These are phyloP conservation scores for Serinus canaria DNA, from an alignment of 2,113 vertebrate genomes.

Conservation along the genomic window DNA sequence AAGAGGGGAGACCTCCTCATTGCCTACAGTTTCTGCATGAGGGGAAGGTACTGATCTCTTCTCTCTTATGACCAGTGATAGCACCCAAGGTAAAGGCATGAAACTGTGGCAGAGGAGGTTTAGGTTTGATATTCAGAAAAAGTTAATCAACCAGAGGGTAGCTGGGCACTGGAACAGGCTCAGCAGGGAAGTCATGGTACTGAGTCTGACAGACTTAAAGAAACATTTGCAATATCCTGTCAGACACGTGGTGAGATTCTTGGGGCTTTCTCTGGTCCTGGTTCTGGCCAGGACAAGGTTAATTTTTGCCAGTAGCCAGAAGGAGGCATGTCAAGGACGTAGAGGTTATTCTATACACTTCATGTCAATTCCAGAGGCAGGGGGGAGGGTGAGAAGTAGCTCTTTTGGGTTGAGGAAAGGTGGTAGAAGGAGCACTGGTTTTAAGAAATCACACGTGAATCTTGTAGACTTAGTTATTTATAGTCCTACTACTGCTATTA, in stretches of 20 bases:
- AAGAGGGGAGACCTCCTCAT: background rate
- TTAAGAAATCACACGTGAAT: background rate
- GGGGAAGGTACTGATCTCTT: background rate
- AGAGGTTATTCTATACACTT: background rate
- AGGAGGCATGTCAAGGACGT: background rate
- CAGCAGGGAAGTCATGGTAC: background rate
- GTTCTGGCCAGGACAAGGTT: background rate
- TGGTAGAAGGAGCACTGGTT: background rate
- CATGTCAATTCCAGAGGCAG: background rate
- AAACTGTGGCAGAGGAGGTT: background rate
- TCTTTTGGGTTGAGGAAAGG: background rate
- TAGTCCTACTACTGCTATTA: background rate
- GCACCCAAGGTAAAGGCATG: background rate
- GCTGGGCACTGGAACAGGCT: background rate
- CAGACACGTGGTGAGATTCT: background rate
- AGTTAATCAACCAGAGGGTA: background rate
- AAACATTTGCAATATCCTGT: background rate
- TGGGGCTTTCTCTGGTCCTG: background rate
- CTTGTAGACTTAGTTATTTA: background rate
- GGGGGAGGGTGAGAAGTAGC: fast-evolving
- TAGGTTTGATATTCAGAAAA: background rate
- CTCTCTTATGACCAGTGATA: background rate
- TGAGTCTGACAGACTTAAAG: background rate
- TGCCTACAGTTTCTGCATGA: background rate
- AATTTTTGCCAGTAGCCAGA: background rate